Evolutionary conservation across 2,888 invertebrate genomes (phyloP).

Genomic region (Chalcosyrphus nemorum): DNA sequence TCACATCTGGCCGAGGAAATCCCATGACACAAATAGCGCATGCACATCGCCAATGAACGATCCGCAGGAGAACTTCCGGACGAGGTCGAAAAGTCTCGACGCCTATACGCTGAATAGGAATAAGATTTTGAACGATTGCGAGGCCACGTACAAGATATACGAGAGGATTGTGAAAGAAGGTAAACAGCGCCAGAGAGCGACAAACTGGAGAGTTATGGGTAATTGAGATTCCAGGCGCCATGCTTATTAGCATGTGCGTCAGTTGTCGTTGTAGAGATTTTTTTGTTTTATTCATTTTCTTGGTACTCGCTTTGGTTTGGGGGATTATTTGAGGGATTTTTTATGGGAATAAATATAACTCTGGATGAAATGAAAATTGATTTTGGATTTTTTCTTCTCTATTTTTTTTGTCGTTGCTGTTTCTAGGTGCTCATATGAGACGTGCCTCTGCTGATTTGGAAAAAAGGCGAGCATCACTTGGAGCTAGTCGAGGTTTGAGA

Average conservation of each 20-base stretch:
- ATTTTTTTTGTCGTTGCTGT: constrained; percentile 72
- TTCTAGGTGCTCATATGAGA: constrained; percentile 88
- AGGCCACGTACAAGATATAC: constrained; percentile 91
- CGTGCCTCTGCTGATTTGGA: constrained; percentile 91
- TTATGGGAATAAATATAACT: neutral
- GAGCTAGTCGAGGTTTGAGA: constrained; percentile 83
- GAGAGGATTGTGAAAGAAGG: constrained; percentile 90
- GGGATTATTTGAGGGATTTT: neutral
- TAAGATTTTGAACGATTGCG: constrained; percentile 88
- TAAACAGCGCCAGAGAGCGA: constrained; percentile 77
- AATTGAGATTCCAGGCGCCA: constrained; percentile 15
- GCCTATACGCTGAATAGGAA: constrained; percentile 82
- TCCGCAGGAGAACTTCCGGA: constrained; percentile 86
- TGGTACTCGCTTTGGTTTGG: constrained; percentile 76
- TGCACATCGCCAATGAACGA: constrained; percentile 83
- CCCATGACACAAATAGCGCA: constrained; percentile 83
- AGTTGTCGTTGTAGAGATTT: neutral
- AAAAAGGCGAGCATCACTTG: constrained; percentile 90
- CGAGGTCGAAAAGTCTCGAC: constrained; percentile 91
- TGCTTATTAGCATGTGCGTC: constrained; percentile 5
- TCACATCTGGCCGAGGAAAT: constrained; percentile 88
- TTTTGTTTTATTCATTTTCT: constrained; percentile 31
- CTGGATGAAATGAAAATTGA: constrained; percentile 8
- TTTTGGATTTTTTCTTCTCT: constrained; percentile 72
- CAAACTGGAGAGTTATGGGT: constrained; percentile 28